Evolutionary conservation across 92 coral and sea anemone genomes (phyloP).

Genomic region (Pocillopora meandrina): DNA sequence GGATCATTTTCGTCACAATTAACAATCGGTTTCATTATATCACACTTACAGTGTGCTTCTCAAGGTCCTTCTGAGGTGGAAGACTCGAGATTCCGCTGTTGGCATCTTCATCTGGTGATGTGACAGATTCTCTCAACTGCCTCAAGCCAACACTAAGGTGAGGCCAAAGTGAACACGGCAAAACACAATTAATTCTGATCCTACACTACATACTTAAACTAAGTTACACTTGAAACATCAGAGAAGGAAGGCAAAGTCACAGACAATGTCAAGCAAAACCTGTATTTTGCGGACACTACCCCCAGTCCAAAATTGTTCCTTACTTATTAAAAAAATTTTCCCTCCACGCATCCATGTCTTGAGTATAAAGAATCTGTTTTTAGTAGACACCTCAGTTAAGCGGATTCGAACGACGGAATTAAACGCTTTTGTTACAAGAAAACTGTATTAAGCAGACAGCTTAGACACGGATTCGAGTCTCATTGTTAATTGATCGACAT

Average conservation of each 20-base stretch:
- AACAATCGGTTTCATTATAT: too few species aligned
- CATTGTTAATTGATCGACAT: not conserved
- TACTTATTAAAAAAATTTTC: too few species aligned
- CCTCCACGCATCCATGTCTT: too few species aligned
- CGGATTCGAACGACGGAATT: too few species aligned
- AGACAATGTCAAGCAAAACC: not conserved
- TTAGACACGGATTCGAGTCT: too few species aligned
- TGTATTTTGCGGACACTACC: not conserved
- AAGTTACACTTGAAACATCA: not conserved
- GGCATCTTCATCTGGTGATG: not conserved
- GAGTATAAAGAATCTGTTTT: too few species aligned
- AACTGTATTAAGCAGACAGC: too few species aligned
- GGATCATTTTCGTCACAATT: too few species aligned
- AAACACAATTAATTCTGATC: too few species aligned
- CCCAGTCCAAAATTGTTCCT: not conserved
- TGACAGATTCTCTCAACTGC: constrained; percentile 15
- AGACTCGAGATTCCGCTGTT: not conserved
- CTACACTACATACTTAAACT: not conserved
- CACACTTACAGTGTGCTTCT: constrained; percentile 70
- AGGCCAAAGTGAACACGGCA: not conserved
- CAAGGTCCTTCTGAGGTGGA: constrained; percentile 75
- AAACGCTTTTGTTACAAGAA: too few species aligned
- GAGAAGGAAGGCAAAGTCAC: not conserved
- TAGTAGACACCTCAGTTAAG: too few species aligned
- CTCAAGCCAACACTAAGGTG: constrained; percentile 10